Evolutionary conservation across 2,888 invertebrate genomes (phyloP).

Genomic region (Apodemia mormo): DNA sequence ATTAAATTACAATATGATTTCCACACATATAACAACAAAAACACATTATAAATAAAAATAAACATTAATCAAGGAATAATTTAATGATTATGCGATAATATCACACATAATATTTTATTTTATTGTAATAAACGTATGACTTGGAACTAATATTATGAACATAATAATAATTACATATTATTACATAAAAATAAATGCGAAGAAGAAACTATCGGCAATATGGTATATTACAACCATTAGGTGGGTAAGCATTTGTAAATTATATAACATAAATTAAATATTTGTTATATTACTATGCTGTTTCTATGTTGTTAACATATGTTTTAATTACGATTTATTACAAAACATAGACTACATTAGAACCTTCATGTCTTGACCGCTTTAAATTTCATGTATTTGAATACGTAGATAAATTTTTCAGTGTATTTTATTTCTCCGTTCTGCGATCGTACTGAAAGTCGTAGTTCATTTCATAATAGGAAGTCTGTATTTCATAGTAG

Average conservation of each 20-base stretch:
- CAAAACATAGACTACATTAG: no score
- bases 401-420: no score
- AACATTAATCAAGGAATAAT: no score
- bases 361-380: no score
- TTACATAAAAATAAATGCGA: conserved; percentile 7
- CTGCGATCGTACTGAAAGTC: no score
- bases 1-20: no score
- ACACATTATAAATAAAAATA: background rate
- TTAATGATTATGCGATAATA: no score
- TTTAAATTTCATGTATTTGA: no score
- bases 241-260: background rate
- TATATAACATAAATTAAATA: conserved; percentile 1
- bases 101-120: background rate
- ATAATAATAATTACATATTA: background rate
- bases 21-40: background rate
- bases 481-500: no score
- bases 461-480: no score
- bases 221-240: background rate
- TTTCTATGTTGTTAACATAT: background rate
- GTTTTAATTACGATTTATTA: background rate
- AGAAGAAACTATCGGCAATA: background rate
- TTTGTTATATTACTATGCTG: background rate
- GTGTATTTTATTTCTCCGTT: no score
- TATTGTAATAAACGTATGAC: background rate
- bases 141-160: background rate